phyloP scores from a whole-genome alignment of 1,140 invertebrate genomes.

The Melitaea cinxia region DNA sequence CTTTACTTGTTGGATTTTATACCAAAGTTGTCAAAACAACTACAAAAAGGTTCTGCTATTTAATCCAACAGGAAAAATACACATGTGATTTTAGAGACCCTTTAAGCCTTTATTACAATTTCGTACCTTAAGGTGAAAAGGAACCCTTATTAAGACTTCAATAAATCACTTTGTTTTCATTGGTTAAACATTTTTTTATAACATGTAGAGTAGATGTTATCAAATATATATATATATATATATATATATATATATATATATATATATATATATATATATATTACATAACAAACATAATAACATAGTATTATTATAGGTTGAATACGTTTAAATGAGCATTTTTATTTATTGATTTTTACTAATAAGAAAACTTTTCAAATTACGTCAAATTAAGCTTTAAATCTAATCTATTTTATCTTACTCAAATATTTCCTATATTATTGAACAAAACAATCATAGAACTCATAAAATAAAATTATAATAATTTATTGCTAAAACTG shows the following conservation, averaged over 20 bases:
- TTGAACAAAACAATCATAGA: too few species aligned
- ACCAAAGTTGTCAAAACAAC: conserved; percentile 8
- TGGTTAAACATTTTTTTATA: not conserved
- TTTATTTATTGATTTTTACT: too few species aligned
- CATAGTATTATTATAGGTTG: too few species aligned
- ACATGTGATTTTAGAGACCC: not conserved
- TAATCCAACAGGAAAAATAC: not conserved
- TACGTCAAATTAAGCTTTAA: too few species aligned
- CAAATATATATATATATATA: not conserved
- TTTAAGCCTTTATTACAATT: not conserved
- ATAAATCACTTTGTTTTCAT: not conserved
- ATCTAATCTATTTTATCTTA: too few species aligned
- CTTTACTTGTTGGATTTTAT: conserved; percentile 20
- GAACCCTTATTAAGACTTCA: not conserved
- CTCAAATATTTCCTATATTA: too few species aligned
- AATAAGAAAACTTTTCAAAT: too few species aligned
- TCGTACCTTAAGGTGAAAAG: not conserved
- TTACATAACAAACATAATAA: too few species aligned
- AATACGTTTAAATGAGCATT: too few species aligned
- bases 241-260: not conserved
- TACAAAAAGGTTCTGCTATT: conserved; percentile 6
- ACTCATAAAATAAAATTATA: too few species aligned
- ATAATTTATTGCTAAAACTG: too few species aligned
- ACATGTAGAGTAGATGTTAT: not conserved
- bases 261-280: too few species aligned